These are phyloP conservation scores for Rostratula benghalensis DNA, from an alignment of 2,113 vertebrate species.

Conservation along the genomic window DNA sequence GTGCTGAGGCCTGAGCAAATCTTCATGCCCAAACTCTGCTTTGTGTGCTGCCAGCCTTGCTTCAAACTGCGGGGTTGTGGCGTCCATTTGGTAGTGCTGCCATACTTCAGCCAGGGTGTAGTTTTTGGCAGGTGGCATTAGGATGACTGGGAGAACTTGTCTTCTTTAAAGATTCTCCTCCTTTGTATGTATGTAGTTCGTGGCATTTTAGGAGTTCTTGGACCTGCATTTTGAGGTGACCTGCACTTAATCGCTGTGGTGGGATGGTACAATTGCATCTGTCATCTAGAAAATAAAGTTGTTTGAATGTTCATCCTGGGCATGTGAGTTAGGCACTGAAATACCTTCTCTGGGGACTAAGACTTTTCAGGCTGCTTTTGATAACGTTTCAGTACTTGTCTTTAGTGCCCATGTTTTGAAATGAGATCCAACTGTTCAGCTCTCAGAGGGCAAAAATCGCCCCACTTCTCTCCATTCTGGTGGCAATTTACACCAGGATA, in stretches of 20 bases:
- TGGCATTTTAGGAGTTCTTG: background rate
- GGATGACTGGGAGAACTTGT: background rate
- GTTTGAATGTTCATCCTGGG: background rate
- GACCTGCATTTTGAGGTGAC: background rate
- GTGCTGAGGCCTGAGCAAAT: background rate
- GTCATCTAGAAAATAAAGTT: background rate
- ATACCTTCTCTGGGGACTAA: background rate
- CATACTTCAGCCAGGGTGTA: background rate
- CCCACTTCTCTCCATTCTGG: background rate
- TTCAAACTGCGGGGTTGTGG: background rate
- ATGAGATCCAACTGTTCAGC: background rate
- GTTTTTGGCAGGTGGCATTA: background rate
- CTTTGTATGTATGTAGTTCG: conserved; percentile 14
- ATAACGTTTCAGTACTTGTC: background rate
- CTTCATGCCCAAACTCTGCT: background rate
- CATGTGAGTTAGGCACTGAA: background rate
- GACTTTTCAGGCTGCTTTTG: background rate
- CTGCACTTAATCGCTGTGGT: background rate
- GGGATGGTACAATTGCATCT: background rate
- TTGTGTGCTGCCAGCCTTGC: background rate
- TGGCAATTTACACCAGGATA: background rate
- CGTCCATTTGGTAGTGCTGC: background rate
- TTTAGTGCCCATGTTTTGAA: background rate
- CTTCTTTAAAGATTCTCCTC: conserved; percentile 1
- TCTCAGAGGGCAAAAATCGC: background rate